Conservation (phyloP, 1,140 invertebrate genomes). For the Aphaenogaster floridana region DNA sequence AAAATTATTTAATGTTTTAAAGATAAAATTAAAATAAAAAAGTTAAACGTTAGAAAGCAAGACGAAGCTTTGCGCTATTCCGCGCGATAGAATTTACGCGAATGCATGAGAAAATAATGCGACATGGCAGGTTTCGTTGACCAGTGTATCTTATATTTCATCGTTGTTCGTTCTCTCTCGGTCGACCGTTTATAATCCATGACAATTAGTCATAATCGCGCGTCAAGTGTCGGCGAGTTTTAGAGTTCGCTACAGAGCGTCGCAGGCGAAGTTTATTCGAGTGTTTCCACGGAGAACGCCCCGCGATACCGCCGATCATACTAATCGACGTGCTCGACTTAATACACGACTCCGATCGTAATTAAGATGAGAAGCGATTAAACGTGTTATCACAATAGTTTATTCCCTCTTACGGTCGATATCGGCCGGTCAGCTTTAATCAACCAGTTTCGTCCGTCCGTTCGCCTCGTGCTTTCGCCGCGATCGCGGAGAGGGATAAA, state of each 20-base stretch:
- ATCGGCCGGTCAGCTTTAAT: conserved; percentile 34
- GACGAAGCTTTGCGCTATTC: not conserved
- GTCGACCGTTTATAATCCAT: conserved; percentile 66
- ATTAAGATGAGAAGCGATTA: conserved; percentile 53
- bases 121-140: conserved; percentile 69
- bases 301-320: conserved; percentile 31
- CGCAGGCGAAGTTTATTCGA: conserved; percentile 62
- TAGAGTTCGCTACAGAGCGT: conserved; percentile 49
- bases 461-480: not conserved
- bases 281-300: not conserved
- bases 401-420: conserved; percentile 25
- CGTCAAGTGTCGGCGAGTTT: conserved; percentile 39
- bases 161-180: conserved; percentile 50
- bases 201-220: conserved; percentile 65
- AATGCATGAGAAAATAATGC: conserved; percentile 39
- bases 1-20: too few relatives aligned
- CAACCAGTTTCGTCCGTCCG: not conserved
- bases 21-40: not conserved
- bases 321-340: conserved; percentile 41
- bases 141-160: conserved; percentile 78
- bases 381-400: conserved; percentile 59
- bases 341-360: conserved; percentile 45
- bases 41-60: not conserved
- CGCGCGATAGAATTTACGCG: not conserved
- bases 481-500: not conserved